phyloP scores from a whole-genome alignment of 2,888 invertebrate species.

The Actias luna region DNA sequence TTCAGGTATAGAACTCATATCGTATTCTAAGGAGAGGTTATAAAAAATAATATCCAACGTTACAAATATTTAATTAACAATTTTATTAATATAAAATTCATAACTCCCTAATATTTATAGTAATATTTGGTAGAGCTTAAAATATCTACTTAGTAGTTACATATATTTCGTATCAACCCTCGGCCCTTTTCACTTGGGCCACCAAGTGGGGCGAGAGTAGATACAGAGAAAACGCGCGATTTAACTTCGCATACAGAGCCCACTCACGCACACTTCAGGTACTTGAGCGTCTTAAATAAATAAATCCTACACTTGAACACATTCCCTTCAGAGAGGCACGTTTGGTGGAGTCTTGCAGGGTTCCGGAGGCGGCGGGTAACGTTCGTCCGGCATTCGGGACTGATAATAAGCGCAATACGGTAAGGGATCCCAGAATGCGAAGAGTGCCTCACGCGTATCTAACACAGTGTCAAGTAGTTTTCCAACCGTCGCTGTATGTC shows the following conservation, averaged over 20 bases:
- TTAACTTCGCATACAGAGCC: conserved; percentile 45
- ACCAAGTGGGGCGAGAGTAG: conserved; percentile 47
- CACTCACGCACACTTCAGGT: conserved; percentile 77
- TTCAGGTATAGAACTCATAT: not conserved
- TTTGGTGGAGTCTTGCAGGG: conserved; percentile 80
- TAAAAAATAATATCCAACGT: not conserved
- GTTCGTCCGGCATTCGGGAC: conserved; percentile 85
- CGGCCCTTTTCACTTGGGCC: conserved; percentile 44
- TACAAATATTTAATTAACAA: conserved; percentile 4
- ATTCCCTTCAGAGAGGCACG: conserved; percentile 64
- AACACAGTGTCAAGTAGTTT: conserved; percentile 85
- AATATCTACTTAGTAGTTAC: conserved; percentile 80
- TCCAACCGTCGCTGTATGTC: conserved; percentile 83
- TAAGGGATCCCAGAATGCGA: conserved; percentile 92
- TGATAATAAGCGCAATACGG: conserved; percentile 94
- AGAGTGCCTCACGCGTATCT: conserved; percentile 90
- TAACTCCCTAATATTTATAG: conserved; percentile 11
- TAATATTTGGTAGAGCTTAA: conserved; percentile 53
- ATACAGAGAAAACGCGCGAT: conserved; percentile 45
- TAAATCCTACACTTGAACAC: conserved; percentile 46
- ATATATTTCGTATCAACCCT: conserved; percentile 63
- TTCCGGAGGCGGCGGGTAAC: conserved; percentile 74
- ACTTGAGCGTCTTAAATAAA: conserved; percentile 74
- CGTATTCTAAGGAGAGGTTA: not conserved
- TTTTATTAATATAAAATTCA: conserved; percentile 18